A percentile compares a stretch with the other conserved stretches of the same genome.
Conservation (phyloP, 2,888 invertebrate genomes). For the Diplazon laetatorius region DNA sequence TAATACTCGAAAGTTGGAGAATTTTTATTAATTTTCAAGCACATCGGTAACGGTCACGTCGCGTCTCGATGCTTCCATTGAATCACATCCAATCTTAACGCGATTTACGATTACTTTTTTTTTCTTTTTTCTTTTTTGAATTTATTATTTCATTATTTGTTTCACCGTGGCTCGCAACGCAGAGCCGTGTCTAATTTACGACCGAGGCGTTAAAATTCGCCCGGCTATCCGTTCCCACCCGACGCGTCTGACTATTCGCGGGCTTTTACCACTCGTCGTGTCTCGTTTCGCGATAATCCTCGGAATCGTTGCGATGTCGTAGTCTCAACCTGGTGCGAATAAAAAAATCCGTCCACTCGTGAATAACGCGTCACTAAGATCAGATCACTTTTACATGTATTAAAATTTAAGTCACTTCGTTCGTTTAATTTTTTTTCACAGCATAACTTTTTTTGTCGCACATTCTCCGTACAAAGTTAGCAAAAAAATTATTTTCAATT, state of each 20-base stretch:
- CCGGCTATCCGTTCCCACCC: slow-evolving; percentile 4
- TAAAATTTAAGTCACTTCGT: too few species aligned
- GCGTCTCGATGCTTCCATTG: slow-evolving; percentile 24
- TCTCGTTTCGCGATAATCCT: neutral
- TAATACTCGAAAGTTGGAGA: slow-evolving; percentile 11
- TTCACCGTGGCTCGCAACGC: neutral
- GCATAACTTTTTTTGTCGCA: too few species aligned
- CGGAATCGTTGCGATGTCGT: too few species aligned
- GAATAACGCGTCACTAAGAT: too few species aligned
- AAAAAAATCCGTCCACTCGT: too few species aligned
- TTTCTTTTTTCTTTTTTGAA: too few species aligned
- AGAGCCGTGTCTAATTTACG: slow-evolving; percentile 6
- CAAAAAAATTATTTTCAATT: too few species aligned
- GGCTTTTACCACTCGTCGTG: slow-evolving; percentile 5
- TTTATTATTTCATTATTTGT: too few species aligned
- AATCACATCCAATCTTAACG: slow-evolving; percentile 1
- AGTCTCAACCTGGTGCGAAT: too few species aligned
- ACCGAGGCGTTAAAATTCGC: neutral
- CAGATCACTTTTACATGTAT: too few species aligned
- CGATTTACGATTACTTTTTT: neutral
- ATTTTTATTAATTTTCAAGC: slow-evolving; percentile 15
- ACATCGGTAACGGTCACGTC: slow-evolving; percentile 14
- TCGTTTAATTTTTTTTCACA: too few species aligned
- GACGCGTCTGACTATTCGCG: slow-evolving; percentile 1
- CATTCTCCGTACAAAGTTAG: too few species aligned